Base-by-base conservation (phyloP, 92 coral and sea anemone species). In the Phenganax marumi region DNA sequence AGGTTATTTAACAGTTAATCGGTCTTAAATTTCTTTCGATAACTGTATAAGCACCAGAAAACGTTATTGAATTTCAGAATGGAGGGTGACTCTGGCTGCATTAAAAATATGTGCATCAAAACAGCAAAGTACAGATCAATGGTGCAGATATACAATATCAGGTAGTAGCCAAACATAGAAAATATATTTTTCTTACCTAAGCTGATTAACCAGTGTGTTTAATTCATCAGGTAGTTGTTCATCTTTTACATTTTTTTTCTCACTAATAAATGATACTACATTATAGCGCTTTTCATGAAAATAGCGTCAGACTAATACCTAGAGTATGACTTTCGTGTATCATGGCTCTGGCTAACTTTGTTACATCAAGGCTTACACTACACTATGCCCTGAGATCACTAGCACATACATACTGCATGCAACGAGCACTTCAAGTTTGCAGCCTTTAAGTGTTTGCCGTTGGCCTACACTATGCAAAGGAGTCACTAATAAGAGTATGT, bases 221-320 rank as follows among this genome's bases (percentile, higher is more conserved):
- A 96, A 70, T 51, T 91, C 90, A 68, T 78, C 88, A 23, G 99
- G 99, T 8, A 96, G 61, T 26, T 90, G 87, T 26, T 88, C 90
- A 58, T 96, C 99, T 75, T 92, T 96, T 5, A 96, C 91, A 84
- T 91, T 91, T 54, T 88, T 87, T 24, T 87, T 81, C 74, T 92
- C 99, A 88, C 99, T 96, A 77, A 26, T 85, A 81, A n/a, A 64
- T 54, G n/a, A 22, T 70, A 56, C n/a, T 70, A 33, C 11, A 0
- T 3, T 2, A 24, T 8, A 83, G 51, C 26, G 46, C 52, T 22
- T 0, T 21, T 51, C 81, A 76, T 56, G 7, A 14, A 14, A 14
- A 21, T 56, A 56, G n/a, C 63, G 5, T 33, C 43, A 33, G 43
- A 33, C 43, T 33, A 1, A 33, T 33, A 33, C 5, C 43, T 33